Percentiles rank a stretch among this genome's conserved stretches.
These are phyloP conservation scores for Pseudomyrmex sp. DNA, from an alignment of 1,140 invertebrate genomes.

Conservation along the genomic window DNA sequence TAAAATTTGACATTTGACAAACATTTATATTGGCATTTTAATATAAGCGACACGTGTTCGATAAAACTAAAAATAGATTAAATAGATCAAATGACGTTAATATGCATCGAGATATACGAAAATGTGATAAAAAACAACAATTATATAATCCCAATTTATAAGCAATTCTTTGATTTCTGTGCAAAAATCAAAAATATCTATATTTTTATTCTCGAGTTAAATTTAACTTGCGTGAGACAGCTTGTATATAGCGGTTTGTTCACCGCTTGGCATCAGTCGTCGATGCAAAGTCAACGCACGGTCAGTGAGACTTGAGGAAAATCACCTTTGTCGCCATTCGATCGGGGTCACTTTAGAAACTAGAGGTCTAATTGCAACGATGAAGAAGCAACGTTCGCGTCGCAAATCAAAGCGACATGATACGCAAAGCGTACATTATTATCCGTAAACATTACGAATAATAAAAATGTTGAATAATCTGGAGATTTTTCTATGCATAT, in stretches of 20 bases:
- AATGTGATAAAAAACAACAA: neutral
- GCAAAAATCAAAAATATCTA: neutral
- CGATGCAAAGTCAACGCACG: slow-evolving; percentile 63
- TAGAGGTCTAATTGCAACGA: slow-evolving; percentile 2
- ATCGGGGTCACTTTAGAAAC: slow-evolving; percentile 66
- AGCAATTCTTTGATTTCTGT: neutral
- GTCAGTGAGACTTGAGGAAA: slow-evolving; percentile 38
- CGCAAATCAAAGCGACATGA: neutral
- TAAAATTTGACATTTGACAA: no score
- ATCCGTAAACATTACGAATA: no score
- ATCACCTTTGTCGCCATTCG: slow-evolving; percentile 55
- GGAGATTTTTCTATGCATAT: no score
- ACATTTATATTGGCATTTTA: no score
- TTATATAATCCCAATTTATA: neutral
- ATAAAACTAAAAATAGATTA: no score
- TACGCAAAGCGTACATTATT: neutral
- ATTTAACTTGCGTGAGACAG: slow-evolving; percentile 15
- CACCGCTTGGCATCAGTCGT: slow-evolving; percentile 41
- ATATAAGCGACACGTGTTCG: no score
- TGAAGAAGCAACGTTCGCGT: slow-evolving; percentile 20
- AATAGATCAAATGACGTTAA: no score
- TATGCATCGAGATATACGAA: neutral
- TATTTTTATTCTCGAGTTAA: neutral
- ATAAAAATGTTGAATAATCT: neutral
- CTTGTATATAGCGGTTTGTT: slow-evolving; percentile 31